These are phyloP conservation scores for Drosophila dives DNA, from an alignment of 2,888 invertebrate genomes.

Conservation along the genomic window DNA sequence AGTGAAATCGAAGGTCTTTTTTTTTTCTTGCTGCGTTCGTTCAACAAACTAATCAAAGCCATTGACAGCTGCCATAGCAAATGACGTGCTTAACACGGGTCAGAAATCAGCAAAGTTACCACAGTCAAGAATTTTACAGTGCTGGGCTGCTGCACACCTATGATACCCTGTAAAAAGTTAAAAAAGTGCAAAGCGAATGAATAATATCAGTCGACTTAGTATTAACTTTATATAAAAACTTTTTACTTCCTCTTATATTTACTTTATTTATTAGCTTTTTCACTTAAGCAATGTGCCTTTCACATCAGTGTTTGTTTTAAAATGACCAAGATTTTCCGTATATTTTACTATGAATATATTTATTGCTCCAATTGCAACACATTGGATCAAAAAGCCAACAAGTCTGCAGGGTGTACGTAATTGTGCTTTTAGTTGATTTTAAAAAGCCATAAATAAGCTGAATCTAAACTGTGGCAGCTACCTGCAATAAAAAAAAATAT, in stretches of 20 bases:
- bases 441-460: conserved; percentile 55
- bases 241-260: not conserved
- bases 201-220: not conserved
- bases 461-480: conserved; percentile 53
- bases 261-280: not conserved
- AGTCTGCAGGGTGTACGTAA: conserved; percentile 24
- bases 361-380: not conserved
- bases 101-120: conserved; percentile 31
- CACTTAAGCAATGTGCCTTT: not conserved
- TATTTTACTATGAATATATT: not conserved
- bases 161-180: conserved; percentile 28
- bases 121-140: conserved; percentile 9
- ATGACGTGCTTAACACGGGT: conserved; percentile 52
- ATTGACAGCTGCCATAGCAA: conserved; percentile 71
- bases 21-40: conserved; percentile 33
- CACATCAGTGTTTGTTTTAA: not conserved
- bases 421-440: conserved; percentile 10
- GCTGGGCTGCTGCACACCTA: not conserved
- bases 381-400: rapidly evolving
- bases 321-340: not conserved
- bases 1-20: conserved; percentile 70
- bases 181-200: not conserved
- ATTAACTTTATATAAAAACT: too few species aligned
- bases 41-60: conserved; percentile 72
- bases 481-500: conserved; percentile 32